Evolutionary conservation across 1,140 invertebrate species (phyloP), one percentile per base, ranked within the genome.

Genomic region (Drosophila mayri): DNA sequence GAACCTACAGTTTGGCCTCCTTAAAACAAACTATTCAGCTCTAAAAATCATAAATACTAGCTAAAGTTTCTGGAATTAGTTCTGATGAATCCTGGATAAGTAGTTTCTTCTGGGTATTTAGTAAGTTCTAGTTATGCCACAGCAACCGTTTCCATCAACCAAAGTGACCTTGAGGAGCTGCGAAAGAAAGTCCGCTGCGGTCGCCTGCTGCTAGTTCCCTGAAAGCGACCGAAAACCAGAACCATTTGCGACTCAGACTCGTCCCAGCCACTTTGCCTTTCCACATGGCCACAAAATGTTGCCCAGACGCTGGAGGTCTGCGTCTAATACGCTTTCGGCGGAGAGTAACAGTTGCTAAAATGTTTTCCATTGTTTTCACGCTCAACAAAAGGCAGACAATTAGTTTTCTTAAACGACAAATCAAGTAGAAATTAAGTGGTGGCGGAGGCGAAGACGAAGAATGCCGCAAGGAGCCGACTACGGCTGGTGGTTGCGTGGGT

Each of bases 391-490:
- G 85, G 75, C 87, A 91, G 87, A 91, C 87, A 91, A 91, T 91
- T 91, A 91, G 88, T 91, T 91, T 91, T 87, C 87, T 91, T 91
- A 91, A 91, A 90, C 88, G 87, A 91, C 87, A 91, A 91, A 91
- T 91, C 88, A 91, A 91, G 88, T 91, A 87, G 87, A 91, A 91
- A 87, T 87, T 91, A 91, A 91, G 87, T 91, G 83, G 86, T 81
- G 85, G 52, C 44, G n/a, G n/a, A 37, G 57, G 52, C 61, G 18
- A 43, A 28, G 52, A 37, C 44, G 46, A 70, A 76, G 65, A 73
- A 57, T 22, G 55, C 62, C 62, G 52, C 65, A 79, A 61, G 65
- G 49, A 86, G 41, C 60, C 55, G 58, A 44, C 70, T 73, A 50
- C 55, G 64, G 43, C 65, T 37, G 38, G 12, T 25, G 57, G 54